Base-by-base conservation (phyloP, 2,797 vertebrate genomes). In the Crenichthys baileyi region DNA sequence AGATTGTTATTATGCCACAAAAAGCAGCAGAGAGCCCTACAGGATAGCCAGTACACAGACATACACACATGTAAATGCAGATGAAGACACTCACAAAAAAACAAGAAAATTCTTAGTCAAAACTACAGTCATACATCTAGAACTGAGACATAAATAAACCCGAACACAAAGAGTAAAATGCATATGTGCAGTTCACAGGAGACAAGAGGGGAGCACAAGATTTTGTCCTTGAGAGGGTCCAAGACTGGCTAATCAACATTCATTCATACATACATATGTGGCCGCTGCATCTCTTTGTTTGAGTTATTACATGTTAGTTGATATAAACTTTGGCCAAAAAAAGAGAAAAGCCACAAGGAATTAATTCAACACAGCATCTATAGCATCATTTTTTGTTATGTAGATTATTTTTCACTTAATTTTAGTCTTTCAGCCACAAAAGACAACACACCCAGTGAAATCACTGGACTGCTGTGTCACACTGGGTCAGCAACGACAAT, bases 261-360 rank as follows among this genome's bases (percentile, higher is more conserved):
- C 91, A 94, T 93, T 94, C 90, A 91, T 94, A 94, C 91, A 94
- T 93, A 92, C 88, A 90, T 92, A 91, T 94, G 93, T 84, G 93
- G 94, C 92, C 87, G 84, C 89, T 88, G 86, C 86, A 88, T 88
- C 85, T 84, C 83, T 86, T 82, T 12, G 48, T 81, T 86, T 77
- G 44, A 79, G 87, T 93, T 91, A 92, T 90, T 91, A 89, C 92
- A 87, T 81, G 84, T 89, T 85, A 78, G 81, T 87, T 91, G 91
- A 94, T 93, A 91, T 90, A 91, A 85, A 86, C 71, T 74, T 48
- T 7, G 72, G 70, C 70, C 29, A 78, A 82, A 79, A 71, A 61
- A 24, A 70, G 51, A 74, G 71, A 77, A 78, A 67, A 76, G 56
- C 75, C n/a, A 81, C 26, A 79, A 55, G 51, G 77, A 86, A 85